Percentiles rank a stretch among this genome's conserved stretches.
Conservation (phyloP, 2,797 vertebrate genomes). For the Molossus alvarezi region DNA sequence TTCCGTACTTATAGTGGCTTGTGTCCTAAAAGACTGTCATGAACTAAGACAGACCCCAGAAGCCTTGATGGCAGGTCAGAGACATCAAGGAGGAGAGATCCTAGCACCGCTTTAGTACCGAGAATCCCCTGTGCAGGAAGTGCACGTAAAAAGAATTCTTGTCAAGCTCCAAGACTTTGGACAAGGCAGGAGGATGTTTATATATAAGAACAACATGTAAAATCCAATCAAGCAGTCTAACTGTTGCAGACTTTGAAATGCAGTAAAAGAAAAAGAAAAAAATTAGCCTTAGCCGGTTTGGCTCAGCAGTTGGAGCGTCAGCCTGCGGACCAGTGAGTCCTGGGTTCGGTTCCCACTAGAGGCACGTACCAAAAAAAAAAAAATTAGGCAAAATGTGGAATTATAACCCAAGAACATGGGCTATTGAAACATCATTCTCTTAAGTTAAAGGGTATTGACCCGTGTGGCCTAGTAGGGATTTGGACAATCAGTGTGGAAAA, state of each 20-base stretch:
- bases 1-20: neutral
- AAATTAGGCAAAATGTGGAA: neutral
- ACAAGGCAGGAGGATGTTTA: neutral
- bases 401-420: neutral
- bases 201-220: neutral
- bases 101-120: neutral
- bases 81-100: neutral
- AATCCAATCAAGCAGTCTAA: neutral
- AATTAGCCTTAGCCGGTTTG: neutral
- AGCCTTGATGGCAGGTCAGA: neutral
- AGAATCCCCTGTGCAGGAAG: neutral
- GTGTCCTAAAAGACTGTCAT: neutral
- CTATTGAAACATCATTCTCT: neutral
- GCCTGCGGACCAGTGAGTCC: no score
- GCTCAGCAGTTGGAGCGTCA: no score
- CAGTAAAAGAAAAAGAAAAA: neutral
- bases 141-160: neutral
- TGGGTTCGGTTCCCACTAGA: no score
- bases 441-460: neutral
- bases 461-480: neutral
- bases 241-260: neutral
- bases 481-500: neutral
- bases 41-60: neutral
- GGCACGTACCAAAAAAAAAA: neutral
- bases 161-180: conserved; percentile 7